Conservation (phyloP, 2,797 vertebrate species). For the Aratinga solstitialis region DNA sequence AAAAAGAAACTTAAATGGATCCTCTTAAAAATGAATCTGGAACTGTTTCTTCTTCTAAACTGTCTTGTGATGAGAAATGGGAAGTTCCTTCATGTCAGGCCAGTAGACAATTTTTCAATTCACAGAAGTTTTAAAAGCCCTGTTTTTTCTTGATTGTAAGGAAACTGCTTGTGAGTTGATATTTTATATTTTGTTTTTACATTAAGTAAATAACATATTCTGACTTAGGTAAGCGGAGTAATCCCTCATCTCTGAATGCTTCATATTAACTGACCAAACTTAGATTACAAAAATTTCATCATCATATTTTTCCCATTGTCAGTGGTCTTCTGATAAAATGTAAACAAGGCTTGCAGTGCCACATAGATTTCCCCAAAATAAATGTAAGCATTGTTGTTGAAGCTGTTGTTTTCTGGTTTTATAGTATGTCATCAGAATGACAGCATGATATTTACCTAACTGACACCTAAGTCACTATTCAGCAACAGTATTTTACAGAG, state of each 20-base stretch:
- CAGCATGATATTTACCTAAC: not conserved
- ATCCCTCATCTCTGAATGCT: not conserved
- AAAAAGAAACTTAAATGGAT: constrained; percentile 63
- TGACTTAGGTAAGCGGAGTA: not conserved
- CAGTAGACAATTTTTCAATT: constrained; percentile 38
- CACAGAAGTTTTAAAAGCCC: constrained; percentile 41
- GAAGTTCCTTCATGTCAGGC: constrained; percentile 1
- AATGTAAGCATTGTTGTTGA: not conserved
- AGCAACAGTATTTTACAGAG: not conserved
- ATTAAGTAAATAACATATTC: constrained; percentile 14
- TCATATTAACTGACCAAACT: not conserved
- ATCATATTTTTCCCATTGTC: not conserved
- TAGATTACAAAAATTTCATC: not conserved
- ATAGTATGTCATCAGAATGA: not conserved
- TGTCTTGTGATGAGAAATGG: constrained; percentile 48
- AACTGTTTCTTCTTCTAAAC: constrained; percentile 64
- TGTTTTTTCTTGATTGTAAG: constrained; percentile 50
- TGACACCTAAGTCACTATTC: not conserved
- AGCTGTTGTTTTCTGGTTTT: not conserved
- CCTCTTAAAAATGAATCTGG: constrained; percentile 62
- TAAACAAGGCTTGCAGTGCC: not conserved
- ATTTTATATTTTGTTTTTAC: constrained; percentile 23
- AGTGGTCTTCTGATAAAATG: not conserved
- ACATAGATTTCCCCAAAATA: not conserved
- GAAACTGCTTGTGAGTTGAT: constrained; percentile 48